Conservation (phyloP, 2,797 vertebrate species). For the Myoxocephalus aenaeus region DNA sequence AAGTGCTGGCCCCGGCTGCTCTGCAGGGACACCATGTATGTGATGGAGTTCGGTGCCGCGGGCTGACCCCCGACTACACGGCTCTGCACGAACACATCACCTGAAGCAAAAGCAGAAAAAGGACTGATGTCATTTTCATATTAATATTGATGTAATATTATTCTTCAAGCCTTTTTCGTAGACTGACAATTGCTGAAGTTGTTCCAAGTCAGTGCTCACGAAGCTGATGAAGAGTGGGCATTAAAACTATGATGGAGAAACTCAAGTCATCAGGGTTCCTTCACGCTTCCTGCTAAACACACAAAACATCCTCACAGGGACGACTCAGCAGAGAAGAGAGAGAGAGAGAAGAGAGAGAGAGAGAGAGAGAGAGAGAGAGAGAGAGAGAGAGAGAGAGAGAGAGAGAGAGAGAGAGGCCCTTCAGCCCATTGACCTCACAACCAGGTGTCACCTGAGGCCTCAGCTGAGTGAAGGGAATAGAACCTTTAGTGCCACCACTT, state of each 20-base stretch:
- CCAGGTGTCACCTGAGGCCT: no score
- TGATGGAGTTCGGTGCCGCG: constrained; percentile 79
- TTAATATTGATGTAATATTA: neutral
- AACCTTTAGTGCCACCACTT: no score
- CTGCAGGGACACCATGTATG: constrained; percentile 86
- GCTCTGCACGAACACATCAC: constrained; percentile 57
- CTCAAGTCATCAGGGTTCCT: no score
- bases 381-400: no score
- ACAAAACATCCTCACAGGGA: neutral
- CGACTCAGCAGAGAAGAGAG: no score
- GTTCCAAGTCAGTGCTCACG: neutral
- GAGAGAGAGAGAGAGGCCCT: no score
- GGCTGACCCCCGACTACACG: constrained; percentile 83
- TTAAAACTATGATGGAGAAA: neutral
- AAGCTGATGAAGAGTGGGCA: neutral
- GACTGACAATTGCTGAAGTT: constrained; percentile 1
- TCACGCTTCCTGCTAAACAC: no score
- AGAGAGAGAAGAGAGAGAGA: no score
- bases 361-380: no score
- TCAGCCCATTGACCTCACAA: no score
- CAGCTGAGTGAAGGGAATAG: no score
- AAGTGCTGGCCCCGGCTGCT: constrained; percentile 79
- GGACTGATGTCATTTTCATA: neutral
- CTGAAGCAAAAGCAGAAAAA: constrained; percentile 62
- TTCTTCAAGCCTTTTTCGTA: neutral